A percentile compares a stretch with the other conserved stretches of the same genome.
phyloP scores from a whole-genome alignment of 2,888 invertebrate genomes.

The Xestia c-nigrum region DNA sequence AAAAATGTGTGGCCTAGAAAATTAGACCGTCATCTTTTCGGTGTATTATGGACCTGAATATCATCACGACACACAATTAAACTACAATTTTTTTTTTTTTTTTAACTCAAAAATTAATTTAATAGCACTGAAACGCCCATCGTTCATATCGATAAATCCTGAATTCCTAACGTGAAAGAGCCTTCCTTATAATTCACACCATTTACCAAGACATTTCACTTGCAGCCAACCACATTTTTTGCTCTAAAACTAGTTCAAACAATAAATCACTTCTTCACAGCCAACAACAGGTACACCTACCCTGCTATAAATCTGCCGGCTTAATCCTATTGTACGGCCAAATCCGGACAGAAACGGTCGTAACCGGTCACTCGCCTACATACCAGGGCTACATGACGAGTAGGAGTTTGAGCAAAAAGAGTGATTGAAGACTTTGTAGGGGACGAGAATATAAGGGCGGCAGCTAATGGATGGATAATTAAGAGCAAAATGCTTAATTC shows the following conservation, averaged over 20 bases:
- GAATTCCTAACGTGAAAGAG: not conserved
- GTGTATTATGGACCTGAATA: no score
- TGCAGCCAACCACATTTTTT: constrained; percentile 7
- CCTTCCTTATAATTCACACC: not conserved
- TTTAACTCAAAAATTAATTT: no score
- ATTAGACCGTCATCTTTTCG: no score
- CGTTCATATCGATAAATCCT: not conserved
- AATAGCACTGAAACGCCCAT: not conserved
- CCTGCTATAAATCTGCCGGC: constrained; percentile 58
- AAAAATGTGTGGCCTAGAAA: no score
- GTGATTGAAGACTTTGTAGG: constrained; percentile 11
- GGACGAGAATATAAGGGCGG: not conserved
- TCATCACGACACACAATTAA: not conserved
- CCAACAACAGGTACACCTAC: constrained; percentile 45
- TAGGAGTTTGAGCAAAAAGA: constrained; percentile 14
- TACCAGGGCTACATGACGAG: constrained; percentile 38
- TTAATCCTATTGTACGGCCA: constrained; percentile 60
- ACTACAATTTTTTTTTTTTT: no score
- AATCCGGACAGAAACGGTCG: constrained; percentile 38
- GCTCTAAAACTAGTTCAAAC: constrained; percentile 12
- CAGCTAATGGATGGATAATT: not conserved
- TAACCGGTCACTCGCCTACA: constrained; percentile 63
- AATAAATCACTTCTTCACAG: constrained; percentile 42
- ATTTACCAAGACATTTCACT: constrained; percentile 6
- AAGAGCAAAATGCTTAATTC: not conserved